A percentile compares a stretch with the other conserved stretches of the same genome.
phyloP scores from a whole-genome alignment of 2,888 invertebrate species.

The Oscheius onirici region DNA sequence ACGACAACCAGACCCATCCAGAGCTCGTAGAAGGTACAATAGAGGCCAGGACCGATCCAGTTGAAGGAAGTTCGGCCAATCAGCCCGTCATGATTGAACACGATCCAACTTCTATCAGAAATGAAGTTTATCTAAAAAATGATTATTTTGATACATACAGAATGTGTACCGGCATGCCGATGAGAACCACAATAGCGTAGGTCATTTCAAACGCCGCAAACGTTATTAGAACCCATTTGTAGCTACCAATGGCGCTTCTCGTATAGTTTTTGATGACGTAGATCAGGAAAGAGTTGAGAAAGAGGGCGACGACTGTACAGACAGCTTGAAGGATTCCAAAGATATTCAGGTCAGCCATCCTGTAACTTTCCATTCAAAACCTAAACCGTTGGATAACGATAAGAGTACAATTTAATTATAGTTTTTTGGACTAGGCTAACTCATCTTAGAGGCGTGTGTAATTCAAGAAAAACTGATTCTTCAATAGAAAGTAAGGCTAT shows the following conservation, averaged over 20 bases:
- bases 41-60: constrained; percentile 7
- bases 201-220: constrained; percentile 18
- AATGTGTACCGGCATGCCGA: constrained; percentile 16
- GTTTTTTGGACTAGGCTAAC: no score
- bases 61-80: constrained; percentile 16
- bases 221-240: constrained; percentile 4
- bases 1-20: constrained; percentile 24
- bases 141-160: not conserved
- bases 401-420: no score
- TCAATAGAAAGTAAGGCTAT: no score
- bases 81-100: constrained; percentile 17
- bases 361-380: no score
- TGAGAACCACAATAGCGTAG: constrained; percentile 7
- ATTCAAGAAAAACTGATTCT: no score
- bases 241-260: constrained; percentile 7
- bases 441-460: no score
- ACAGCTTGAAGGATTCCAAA: not conserved
- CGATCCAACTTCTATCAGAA: constrained; percentile 11
- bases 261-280: constrained; percentile 5
- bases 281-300: constrained; percentile 15
- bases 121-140: constrained; percentile 16
- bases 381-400: no score
- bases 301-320: constrained; percentile 16
- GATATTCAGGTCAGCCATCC: no score
- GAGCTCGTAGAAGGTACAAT: constrained; percentile 8